Evolutionary conservation across 1,140 invertebrate species (phyloP), one percentile per base, ranked within the genome.

Genomic region (Mya arenaria): DNA sequence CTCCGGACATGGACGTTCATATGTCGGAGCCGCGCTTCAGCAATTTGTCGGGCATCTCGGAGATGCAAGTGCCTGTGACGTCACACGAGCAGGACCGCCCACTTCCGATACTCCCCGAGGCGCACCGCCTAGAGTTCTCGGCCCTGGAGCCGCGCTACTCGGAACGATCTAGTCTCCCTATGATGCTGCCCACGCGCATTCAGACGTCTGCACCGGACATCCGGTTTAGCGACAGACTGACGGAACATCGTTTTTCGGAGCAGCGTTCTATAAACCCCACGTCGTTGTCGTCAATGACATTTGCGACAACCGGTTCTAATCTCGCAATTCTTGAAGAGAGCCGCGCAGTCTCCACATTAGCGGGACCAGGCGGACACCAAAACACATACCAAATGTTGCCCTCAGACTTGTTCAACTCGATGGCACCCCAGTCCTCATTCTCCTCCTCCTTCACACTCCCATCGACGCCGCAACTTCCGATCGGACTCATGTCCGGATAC

Each of bases 261-360:
- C 69, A 77, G 39, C 52, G 69, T 32, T 56, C 63, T 83, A 34
- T 83, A 56, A 48, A 44, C 44, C 44, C 71, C 58, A 52, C 73
- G 74, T 60, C 86, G 75, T 68, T 78, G 28, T 79, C 68, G 55
- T 58, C 82, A 32, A 77, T 82, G 41, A 75, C 85, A 58, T 87
- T 84, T 73, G 68, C 86, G 34, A 77, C 84, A 28, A 85, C 82
- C 60, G 85, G 81, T 63, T 87, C 88, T 15, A 90, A 89, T 75
- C 79, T 90, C 25, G 84, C 84, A 28, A 90, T 89, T 58, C 66
- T 90, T 25, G 83, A 88, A 69, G 89, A 90, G 78, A 90, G 89
- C 66, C 81, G 88, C 32, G 88, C 87, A 5, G 85, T 90, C 36
- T 83, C 86, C 5, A 69, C 85, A 34, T 32, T 87, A 13, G 66